phyloP scores from a whole-genome alignment of 2,113 vertebrate species.

The Poeciliopsis retropinna region DNA sequence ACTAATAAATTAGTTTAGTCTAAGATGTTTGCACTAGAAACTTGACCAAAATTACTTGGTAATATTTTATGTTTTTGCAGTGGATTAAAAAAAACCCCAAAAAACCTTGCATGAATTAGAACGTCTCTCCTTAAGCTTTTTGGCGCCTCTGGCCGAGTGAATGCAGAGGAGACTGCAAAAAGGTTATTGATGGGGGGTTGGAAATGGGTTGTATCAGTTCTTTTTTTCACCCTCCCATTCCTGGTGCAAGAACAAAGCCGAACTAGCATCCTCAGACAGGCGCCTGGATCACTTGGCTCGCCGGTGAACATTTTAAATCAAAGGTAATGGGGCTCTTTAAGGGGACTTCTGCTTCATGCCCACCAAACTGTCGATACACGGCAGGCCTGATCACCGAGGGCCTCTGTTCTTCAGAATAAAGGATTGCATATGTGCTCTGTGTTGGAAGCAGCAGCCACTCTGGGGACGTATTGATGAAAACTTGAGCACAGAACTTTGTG shows the following conservation, averaged over 20 bases:
- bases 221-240: neutral
- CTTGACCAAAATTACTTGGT: too few relatives aligned
- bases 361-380: constrained; percentile 46
- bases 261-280: constrained; percentile 4
- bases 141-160: neutral
- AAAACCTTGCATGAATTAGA: neutral
- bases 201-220: constrained; percentile 3
- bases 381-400: constrained; percentile 40
- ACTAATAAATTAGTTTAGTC: too few relatives aligned
- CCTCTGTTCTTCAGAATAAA: constrained; percentile 42
- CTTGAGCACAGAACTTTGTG: constrained; percentile 20
- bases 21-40: too few relatives aligned
- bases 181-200: constrained; percentile 6
- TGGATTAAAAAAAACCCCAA: too few relatives aligned
- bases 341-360: constrained; percentile 46
- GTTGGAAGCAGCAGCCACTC: constrained; percentile 13
- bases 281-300: constrained; percentile 32
- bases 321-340: constrained; percentile 50
- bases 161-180: neutral
- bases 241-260: constrained; percentile 27
- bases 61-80: too few relatives aligned
- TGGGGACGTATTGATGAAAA: constrained; percentile 6
- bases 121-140: neutral
- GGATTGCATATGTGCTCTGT: constrained; percentile 14
- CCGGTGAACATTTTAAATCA: constrained; percentile 59